These are phyloP conservation scores for Isurus oxyrinchus DNA, from an alignment of 2,113 vertebrate genomes.

Conservation along the genomic window DNA sequence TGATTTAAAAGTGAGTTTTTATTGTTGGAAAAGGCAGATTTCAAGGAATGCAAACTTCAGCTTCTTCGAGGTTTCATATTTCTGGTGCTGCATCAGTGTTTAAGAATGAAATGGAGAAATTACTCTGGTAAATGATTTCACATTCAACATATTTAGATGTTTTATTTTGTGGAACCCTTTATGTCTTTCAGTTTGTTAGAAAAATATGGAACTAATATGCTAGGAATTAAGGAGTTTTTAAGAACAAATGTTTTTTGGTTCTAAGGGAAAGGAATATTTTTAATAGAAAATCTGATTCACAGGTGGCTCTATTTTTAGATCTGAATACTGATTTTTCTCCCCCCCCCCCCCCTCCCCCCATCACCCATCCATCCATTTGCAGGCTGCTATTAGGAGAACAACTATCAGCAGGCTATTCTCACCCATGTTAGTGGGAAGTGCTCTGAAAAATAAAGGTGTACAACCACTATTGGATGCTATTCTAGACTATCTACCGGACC, in stretches of 20 bases:
- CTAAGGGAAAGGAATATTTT: neutral
- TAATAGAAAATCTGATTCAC: neutral
- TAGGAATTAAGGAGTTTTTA: neutral
- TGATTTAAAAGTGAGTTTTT: conserved; percentile 72
- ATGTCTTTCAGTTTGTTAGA: neutral
- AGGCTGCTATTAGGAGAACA: conserved; percentile 83
- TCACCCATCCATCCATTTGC: neutral
- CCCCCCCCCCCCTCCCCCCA: neutral
- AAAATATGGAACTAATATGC: neutral
- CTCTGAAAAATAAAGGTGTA: conserved; percentile 91
- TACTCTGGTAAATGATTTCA: neutral
- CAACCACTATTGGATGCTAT: conserved; percentile 83
- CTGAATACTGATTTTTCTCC: conserved; percentile 35
- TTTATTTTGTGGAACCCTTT: neutral
- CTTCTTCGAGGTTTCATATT: neutral
- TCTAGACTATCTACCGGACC: conserved; percentile 84
- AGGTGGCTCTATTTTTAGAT: neutral
- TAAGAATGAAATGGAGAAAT: neutral
- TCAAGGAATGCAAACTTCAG: neutral
- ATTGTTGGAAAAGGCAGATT: no score
- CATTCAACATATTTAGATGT: neutral
- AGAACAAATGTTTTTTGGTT: neutral
- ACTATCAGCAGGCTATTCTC: conserved; percentile 76
- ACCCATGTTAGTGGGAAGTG: conserved; percentile 86
- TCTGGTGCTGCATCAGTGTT: conserved; percentile 8